Percentiles rank a stretch among this genome's conserved stretches.
These are phyloP conservation scores for Festucalex cinctus DNA, from an alignment of 2,113 vertebrate species.

Conservation along the genomic window DNA sequence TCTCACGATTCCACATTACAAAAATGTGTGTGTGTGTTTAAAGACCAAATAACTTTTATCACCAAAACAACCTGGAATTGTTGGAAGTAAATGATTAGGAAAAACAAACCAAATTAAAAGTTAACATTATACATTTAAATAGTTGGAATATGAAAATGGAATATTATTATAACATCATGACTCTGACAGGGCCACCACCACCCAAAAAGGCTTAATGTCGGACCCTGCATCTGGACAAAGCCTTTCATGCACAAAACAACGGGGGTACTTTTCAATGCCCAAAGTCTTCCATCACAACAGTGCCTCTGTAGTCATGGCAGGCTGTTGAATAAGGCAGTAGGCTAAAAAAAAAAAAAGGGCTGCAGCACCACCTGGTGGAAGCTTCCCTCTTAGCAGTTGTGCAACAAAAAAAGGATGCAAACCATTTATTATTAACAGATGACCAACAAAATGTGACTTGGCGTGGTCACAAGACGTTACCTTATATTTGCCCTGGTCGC, in stretches of 20 bases:
- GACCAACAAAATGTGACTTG: neutral
- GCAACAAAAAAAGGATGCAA: neutral
- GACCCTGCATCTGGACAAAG: conserved; percentile 45
- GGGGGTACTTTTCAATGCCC: conserved; percentile 27
- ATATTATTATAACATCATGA: too few relatives aligned
- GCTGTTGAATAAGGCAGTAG: neutral
- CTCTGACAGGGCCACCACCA: too few relatives aligned
- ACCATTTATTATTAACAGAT: neutral
- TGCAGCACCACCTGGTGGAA: conserved; percentile 56
- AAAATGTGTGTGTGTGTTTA: too few relatives aligned
- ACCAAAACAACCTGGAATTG: too few relatives aligned
- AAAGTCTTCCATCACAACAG: conserved; percentile 39
- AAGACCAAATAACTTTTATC: too few relatives aligned
- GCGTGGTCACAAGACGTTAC: conserved; percentile 51
- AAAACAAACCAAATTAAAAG: too few relatives aligned
- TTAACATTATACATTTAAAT: too few relatives aligned
- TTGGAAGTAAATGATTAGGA: too few relatives aligned
- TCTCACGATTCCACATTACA: too few relatives aligned
- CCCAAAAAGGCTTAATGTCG: too few relatives aligned
- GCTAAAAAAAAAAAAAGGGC: conserved; percentile 9
- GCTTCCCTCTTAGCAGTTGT: neutral
- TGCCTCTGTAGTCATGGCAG: conserved; percentile 41
- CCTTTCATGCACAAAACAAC: conserved; percentile 26
- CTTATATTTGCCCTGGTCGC: conserved; percentile 98
- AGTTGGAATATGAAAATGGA: too few relatives aligned